Evolutionary conservation across 2,888 invertebrate genomes (phyloP), one percentile per base, ranked within the genome.

Genomic region (Agriopis marginaria): DNA sequence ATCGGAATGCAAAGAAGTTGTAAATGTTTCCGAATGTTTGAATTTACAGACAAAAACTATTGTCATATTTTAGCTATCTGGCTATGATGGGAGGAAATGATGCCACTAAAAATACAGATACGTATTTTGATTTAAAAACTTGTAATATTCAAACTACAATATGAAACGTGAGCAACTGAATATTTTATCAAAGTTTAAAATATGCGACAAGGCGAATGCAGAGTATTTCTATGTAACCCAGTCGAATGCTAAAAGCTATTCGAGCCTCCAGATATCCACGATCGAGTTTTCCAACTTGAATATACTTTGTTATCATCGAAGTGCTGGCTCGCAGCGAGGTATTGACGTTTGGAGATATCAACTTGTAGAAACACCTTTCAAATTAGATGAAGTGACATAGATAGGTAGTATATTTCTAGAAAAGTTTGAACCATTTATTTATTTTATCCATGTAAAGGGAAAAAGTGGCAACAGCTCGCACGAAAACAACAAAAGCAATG

Each of bases 181-280:
- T 44, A 44, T 44, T 45, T 58, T 45, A 12, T 58, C 5, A 5
- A 56, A 11, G 12, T 11, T 56, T 44, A 11, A 32, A 58, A 12
- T 45, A 11, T 1, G 10, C 32, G 12, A 47, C 51, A 44, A 64
- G 10, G 45, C 32, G 12, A 42, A 23, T 23, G 42, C 17, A 62
- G 23, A 56, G 3, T 17, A 17, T 14, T 45, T 45, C 23, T 23
- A 17, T 10, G 42, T 59, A 71, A 71, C 47, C 65, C 65, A 71
- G 70, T 74, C 61, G 75, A 76, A 74, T 66, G 70, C 76, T 79
- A 79, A 79, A 81, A 82, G 81, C 81, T 79, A 80, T 81, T 81
- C 77, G 77, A 79, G 81, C 77, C 75, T 77, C 75, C 82, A 82
- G 83, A 84, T 83, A 79, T 84, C 83, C 82, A 75, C 23, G 11